phyloP scores from a whole-genome alignment of 2,888 invertebrate genomes.

The Pegoplata infirma region DNA sequence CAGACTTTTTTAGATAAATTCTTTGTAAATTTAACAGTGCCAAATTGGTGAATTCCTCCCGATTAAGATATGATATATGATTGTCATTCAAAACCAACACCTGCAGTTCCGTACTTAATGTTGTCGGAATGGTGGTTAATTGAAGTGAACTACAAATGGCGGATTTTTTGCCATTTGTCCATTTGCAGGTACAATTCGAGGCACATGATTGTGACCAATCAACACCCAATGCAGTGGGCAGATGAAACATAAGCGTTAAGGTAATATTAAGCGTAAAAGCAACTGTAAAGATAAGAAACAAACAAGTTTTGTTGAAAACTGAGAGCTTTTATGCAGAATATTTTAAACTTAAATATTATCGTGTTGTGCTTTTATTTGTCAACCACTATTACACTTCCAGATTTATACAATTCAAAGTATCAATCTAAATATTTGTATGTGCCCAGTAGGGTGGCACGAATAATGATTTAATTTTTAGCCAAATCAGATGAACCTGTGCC shows the following conservation, averaged over 20 bases:
- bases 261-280: constrained; percentile 65
- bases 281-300: constrained; percentile 63
- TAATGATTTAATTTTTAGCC: no score
- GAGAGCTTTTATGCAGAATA: no score
- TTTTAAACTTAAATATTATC: no score
- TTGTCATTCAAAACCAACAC: constrained; percentile 91
- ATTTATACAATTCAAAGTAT: no score
- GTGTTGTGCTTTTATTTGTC: no score
- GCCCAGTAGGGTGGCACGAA: no score
- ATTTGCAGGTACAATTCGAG: constrained; percentile 92
- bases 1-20: constrained; percentile 87
- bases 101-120: constrained; percentile 84
- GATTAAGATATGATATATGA: constrained; percentile 85
- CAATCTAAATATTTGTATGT: no score
- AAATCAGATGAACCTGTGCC: no score
- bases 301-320: no score
- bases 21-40: constrained; percentile 91
- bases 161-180: constrained; percentile 94
- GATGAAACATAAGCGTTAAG: constrained; percentile 52
- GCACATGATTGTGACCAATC: constrained; percentile 93
- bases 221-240: constrained; percentile 77
- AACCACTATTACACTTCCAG: no score
- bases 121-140: constrained; percentile 86
- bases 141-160: constrained; percentile 91
- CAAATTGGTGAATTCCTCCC: constrained; percentile 87